phyloP scores from a whole-genome alignment of 2,113 vertebrate species.

The Odontesthes bonariensis region DNA sequence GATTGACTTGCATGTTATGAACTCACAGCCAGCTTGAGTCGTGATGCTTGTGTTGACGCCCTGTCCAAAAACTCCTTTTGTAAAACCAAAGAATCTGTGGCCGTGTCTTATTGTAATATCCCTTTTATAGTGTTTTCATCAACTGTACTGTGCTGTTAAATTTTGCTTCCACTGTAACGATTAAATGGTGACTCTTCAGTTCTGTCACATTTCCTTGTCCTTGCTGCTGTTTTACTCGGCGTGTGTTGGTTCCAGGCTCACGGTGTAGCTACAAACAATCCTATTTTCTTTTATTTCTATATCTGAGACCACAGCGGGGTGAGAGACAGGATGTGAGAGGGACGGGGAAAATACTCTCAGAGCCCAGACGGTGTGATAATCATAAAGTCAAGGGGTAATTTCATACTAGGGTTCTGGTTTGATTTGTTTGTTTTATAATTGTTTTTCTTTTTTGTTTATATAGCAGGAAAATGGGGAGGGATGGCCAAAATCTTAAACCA shows the following conservation, averaged over 20 bases:
- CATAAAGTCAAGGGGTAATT: slow-evolving; percentile 17
- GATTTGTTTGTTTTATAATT: slow-evolving; percentile 43
- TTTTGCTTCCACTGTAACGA: slow-evolving; percentile 75
- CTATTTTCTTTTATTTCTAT: neutral
- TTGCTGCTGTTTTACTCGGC: slow-evolving; percentile 45
- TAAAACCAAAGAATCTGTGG: slow-evolving; percentile 72
- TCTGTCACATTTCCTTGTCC: slow-evolving; percentile 67
- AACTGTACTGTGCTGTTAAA: slow-evolving; percentile 76
- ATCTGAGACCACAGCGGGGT: slow-evolving; percentile 42
- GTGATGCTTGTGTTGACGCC: slow-evolving; percentile 66
- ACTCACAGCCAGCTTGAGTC: slow-evolving; percentile 61
- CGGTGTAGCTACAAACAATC: neutral
- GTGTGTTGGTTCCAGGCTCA: neutral
- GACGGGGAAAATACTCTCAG: slow-evolving; percentile 27
- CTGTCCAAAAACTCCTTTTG: slow-evolving; percentile 56
- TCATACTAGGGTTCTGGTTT: slow-evolving; percentile 51
- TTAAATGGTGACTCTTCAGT: slow-evolving; percentile 80
- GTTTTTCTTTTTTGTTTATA: slow-evolving; percentile 35
- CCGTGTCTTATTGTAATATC: slow-evolving; percentile 66
- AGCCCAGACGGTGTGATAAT: neutral
- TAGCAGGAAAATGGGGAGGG: slow-evolving; percentile 50
- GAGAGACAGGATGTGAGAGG: slow-evolving; percentile 56
- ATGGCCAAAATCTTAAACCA: slow-evolving; percentile 41
- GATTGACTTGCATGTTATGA: slow-evolving; percentile 57
- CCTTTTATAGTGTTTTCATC: slow-evolving; percentile 67